These are phyloP conservation scores for Cheilosia scutellata DNA, from an alignment of 2,888 invertebrate genomes.

Conservation along the genomic window DNA sequence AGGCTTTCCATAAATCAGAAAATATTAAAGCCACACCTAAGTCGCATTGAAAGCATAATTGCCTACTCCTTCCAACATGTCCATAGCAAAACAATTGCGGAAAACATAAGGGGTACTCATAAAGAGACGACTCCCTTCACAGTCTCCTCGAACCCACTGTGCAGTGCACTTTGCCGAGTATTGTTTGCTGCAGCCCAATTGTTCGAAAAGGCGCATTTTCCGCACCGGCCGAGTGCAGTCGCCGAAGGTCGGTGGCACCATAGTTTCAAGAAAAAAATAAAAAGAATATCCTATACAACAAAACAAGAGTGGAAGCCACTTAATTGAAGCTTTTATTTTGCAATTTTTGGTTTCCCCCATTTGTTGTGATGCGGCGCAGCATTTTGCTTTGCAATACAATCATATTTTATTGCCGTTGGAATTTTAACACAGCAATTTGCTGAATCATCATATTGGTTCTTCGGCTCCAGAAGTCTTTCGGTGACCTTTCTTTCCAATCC, in stretches of 20 bases:
- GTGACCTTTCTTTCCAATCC: slow-evolving; percentile 1
- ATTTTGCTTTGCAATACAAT: slow-evolving; percentile 26
- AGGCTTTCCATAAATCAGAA: background rate
- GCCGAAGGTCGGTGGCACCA: slow-evolving; percentile 62
- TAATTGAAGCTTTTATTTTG: slow-evolving; percentile 61
- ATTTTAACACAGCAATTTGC: slow-evolving; percentile 41
- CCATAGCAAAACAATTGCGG: background rate
- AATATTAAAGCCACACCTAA: background rate
- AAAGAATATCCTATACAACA: slow-evolving; percentile 34
- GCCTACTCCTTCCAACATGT: background rate
- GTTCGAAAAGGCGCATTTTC: slow-evolving; percentile 54
- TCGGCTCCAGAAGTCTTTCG: slow-evolving; percentile 3
- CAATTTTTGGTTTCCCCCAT: slow-evolving; percentile 46
- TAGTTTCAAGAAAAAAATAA: slow-evolving; percentile 33
- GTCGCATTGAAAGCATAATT: background rate
- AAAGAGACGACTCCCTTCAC: background rate
- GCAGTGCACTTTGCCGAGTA: slow-evolving; percentile 28
- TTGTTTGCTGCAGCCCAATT: slow-evolving; percentile 49
- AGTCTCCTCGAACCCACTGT: slow-evolving; percentile 44
- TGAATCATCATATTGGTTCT: slow-evolving; percentile 45
- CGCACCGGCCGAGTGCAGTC: slow-evolving; percentile 12
- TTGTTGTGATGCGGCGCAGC: slow-evolving; percentile 9
- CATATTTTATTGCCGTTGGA: slow-evolving; percentile 22
- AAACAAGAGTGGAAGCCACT: slow-evolving; percentile 43
- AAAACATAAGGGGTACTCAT: background rate